A percentile compares a stretch with the other conserved stretches of the same genome.
phyloP scores from a whole-genome alignment of 2,113 vertebrate genomes.

The Oplegnathus fasciatus region DNA sequence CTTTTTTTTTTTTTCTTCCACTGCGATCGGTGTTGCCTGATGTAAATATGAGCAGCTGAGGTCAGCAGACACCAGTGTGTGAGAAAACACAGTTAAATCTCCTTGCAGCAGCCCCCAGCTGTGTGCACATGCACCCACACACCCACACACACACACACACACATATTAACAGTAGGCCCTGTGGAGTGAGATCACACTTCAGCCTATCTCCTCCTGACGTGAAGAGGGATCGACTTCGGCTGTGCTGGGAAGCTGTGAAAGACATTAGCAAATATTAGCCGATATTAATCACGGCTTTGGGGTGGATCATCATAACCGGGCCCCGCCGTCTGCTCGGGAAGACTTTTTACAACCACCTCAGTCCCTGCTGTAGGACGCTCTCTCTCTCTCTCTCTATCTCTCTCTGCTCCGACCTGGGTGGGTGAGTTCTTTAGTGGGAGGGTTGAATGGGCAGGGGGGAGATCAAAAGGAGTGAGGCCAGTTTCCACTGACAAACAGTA shows the following conservation, averaged over 20 bases:
- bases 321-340: conserved; percentile 45
- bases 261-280: conserved; percentile 76
- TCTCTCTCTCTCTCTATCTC: neutral
- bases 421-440: conserved; percentile 37
- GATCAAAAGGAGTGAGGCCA: conserved; percentile 76
- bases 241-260: conserved; percentile 50
- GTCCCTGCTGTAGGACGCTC: neutral
- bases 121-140: conserved; percentile 61
- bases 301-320: conserved; percentile 37
- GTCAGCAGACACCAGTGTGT: conserved; percentile 85
- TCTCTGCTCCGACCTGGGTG: conserved; percentile 31
- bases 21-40: conserved; percentile 62
- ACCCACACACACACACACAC: conserved; percentile 56
- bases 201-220: conserved; percentile 48
- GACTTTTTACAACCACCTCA: conserved; percentile 34
- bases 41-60: conserved; percentile 85
- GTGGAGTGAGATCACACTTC: conserved; percentile 61
- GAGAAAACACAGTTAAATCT: conserved; percentile 84
- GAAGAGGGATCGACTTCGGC: conserved; percentile 26
- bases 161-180: conserved; percentile 24
- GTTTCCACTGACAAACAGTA: conserved; percentile 77
- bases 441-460: conserved; percentile 33
- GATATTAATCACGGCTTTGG: conserved; percentile 63
- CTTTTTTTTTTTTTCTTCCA: conserved; percentile 11
- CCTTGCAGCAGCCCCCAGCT: conserved; percentile 70